Evolutionary conservation across 2,888 invertebrate genomes (phyloP), one percentile per base, ranked within the genome.

Genomic region (Buathra laborator): DNA sequence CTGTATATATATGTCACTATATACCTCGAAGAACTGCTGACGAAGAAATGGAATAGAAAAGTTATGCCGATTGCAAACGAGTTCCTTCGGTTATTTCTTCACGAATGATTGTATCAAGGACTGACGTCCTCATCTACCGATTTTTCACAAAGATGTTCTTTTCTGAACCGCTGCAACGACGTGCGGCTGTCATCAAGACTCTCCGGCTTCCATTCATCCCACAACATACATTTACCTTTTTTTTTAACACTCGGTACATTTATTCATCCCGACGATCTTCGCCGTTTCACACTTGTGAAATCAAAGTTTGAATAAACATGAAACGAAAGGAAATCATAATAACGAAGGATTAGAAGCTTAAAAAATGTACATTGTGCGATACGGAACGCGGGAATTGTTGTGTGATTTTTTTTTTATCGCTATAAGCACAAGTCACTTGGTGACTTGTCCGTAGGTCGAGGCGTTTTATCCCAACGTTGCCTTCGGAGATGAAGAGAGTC

Each of bases 401-500:
- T 37, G 14, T 37, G 29, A n/a, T 10, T 62, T 62, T 62, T 62
- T 32, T 29, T 79, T 82, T 71, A 62, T 75, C 37, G 64, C 59
- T 80, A 79, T 80, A 79, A 82, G 32, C 82, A 85, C 82, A 79
- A 85, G 82, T 85, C 85, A 83, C 82, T 78, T 75, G 64, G 78
- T 78, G 43, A 75, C 79, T 64, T 9, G 43, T n/a, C n/a, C 24
- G 32, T 66, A 51, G 32, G 43, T 6, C 76, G 75, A 44, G 71
- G 79, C 80, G 37, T 64, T 83, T 77, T 66, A 67, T 64, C 71
- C 46, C 76, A 46, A 16, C 72, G 62, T 19, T 53, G 29, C 32
- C 43, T 48, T 66, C 24, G 62, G 44, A 24, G 32, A 46, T 71
- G 62, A 66, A 62, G 51, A 43, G 51, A n/a, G 37, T 66, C 44